A percentile compares a stretch with the other conserved stretches of the same genome.
Evolutionary conservation across 2,797 vertebrate genomes (phyloP).

Genomic region (Argya squamiceps): DNA sequence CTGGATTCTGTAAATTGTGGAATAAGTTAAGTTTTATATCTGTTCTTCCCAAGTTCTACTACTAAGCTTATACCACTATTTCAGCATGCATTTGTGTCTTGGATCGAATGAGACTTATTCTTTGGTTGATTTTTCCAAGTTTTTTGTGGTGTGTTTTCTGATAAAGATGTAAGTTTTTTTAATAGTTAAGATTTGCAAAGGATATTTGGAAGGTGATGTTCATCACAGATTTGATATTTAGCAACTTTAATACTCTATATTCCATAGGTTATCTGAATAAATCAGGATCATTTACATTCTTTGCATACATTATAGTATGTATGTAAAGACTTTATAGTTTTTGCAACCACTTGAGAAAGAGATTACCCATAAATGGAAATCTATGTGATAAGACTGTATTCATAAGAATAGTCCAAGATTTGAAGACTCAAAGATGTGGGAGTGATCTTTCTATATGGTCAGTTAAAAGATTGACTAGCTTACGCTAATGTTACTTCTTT

Average conservation of each 20-base stretch:
- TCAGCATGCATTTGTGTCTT: neutral
- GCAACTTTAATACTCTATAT: neutral
- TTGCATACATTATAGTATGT: neutral
- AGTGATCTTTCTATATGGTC: neutral
- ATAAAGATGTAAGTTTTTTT: fast-evolving
- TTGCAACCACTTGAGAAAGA: neutral
- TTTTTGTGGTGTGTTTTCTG: neutral
- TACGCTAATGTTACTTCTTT: neutral
- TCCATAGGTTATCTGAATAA: neutral
- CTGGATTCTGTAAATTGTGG: neutral
- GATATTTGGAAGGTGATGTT: neutral
- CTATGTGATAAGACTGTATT: neutral
- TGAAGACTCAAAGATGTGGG: neutral
- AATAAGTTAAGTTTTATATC: neutral
- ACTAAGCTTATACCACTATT: neutral
- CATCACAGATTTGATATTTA: neutral
- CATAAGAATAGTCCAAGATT: neutral
- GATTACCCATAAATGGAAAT: neutral
- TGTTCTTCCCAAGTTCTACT: neutral
- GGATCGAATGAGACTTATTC: neutral
- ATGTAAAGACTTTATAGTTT: neutral
- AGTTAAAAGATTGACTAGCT: neutral
- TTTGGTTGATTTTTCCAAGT: neutral
- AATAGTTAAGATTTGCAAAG: neutral
- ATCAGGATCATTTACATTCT: neutral